Percentiles rank a stretch among this genome's conserved stretches.
phyloP scores from a whole-genome alignment of 2,888 invertebrate species.

The Nezara viridula region DNA sequence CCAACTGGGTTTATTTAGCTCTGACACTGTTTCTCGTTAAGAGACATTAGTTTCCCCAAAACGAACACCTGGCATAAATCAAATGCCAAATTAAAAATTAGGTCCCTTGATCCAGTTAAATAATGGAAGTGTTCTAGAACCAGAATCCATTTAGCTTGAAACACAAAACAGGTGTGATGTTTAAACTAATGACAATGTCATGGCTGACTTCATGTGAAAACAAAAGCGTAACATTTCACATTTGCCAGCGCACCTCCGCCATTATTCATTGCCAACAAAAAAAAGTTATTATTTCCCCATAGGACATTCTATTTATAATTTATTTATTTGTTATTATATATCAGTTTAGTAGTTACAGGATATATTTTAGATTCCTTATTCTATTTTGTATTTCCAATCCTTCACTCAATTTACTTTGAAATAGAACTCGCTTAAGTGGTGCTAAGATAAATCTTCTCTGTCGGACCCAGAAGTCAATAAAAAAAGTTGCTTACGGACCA shows the following conservation, averaged over 20 bases:
- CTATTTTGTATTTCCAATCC: no score
- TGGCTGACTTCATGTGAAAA: not conserved
- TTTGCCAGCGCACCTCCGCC: not conserved
- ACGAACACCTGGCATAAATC: not conserved
- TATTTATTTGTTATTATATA: not conserved
- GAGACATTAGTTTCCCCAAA: not conserved
- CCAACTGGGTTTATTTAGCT: not conserved
- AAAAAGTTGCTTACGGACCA: not conserved
- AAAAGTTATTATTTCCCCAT: not conserved
- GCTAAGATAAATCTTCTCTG: no score
- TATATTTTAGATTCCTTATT: no score
- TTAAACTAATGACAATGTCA: conserved; percentile 8
- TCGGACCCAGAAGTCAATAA: no score
- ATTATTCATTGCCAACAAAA: not conserved
- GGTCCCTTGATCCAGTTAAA: no score
- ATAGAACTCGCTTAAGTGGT: no score
- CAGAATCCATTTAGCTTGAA: not conserved
- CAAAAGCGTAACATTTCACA: conserved; percentile 8
- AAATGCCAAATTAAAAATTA: conserved; percentile 2
- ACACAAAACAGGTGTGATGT: not conserved
- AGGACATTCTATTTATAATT: not conserved
- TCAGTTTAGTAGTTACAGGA: no score
- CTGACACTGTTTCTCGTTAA: not conserved
- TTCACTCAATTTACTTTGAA: no score
- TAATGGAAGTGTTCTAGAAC: not conserved